These are phyloP conservation scores for Triplophysa bombifrons DNA, from an alignment of 2,797 vertebrate species.

Conservation along the genomic window DNA sequence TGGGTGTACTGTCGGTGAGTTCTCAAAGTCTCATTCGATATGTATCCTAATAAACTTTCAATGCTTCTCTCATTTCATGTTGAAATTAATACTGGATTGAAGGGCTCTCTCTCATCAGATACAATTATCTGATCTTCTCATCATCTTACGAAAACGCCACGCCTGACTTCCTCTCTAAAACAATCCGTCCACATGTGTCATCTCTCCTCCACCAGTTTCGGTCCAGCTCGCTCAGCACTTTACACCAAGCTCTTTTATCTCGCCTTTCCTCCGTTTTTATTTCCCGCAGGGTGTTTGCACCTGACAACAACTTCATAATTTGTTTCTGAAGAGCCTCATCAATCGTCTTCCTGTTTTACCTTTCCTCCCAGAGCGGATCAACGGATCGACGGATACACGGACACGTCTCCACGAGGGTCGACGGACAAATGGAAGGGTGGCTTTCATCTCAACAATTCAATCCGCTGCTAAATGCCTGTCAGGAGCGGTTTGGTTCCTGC, in stretches of 20 bases:
- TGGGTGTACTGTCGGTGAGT: background rate
- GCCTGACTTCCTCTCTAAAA: conserved; percentile 17
- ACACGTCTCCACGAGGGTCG: conserved; percentile 9
- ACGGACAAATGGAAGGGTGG: conserved; percentile 37
- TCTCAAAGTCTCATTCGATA: background rate
- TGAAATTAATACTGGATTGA: background rate
- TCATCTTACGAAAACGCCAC: background rate
- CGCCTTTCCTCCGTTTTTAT: conserved; percentile 29
- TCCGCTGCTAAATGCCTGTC: conserved; percentile 50
- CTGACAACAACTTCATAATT: conserved; percentile 57
- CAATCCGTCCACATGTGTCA: conserved; percentile 20
- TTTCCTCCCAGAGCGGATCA: background rate
- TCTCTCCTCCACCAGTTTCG: conserved; percentile 13
- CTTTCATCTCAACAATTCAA: conserved; percentile 35
- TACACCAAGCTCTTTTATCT: conserved; percentile 23
- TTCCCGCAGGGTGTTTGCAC: conserved; percentile 18
- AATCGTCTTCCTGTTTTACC: conserved; percentile 36
- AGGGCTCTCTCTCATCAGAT: background rate
- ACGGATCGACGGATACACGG: background rate
- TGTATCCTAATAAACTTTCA: background rate
- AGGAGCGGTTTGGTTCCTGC: conserved; percentile 30
- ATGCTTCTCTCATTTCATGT: background rate
- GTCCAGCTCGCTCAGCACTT: conserved; percentile 21
- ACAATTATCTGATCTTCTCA: conserved; percentile 29
- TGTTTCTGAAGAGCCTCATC: conserved; percentile 53